These are phyloP conservation scores for Actinemys pallida DNA, from an alignment of 2,113 vertebrate species.

Conservation along the genomic window DNA sequence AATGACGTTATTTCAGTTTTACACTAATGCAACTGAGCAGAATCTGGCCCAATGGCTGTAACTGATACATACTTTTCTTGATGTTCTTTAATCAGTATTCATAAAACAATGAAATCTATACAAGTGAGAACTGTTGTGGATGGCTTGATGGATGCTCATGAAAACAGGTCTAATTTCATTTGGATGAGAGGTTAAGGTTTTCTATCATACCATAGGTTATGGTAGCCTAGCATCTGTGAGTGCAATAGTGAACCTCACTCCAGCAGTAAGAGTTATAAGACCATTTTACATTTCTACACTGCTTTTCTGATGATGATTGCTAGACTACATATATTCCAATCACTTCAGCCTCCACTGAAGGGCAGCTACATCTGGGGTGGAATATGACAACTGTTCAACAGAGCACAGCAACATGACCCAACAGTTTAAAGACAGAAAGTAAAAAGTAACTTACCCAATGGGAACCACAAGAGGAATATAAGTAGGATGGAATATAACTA, in stretches of 20 bases:
- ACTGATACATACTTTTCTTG: background rate
- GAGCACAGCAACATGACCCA: background rate
- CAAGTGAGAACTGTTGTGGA: rapidly evolving
- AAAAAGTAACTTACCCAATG: background rate
- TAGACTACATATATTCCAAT: background rate
- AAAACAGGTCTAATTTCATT: background rate
- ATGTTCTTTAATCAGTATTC: background rate
- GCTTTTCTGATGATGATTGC: background rate
- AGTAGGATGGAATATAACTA: background rate
- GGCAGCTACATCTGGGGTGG: background rate
- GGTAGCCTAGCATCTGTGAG: background rate
- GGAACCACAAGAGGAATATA: background rate
- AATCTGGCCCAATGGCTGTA: background rate
- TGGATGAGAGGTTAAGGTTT: background rate
- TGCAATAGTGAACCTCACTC: background rate
- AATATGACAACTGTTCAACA: background rate
- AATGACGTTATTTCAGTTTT: background rate
- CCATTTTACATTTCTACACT: background rate
- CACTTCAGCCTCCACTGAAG: background rate
- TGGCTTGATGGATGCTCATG: background rate
- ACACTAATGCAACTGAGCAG: background rate
- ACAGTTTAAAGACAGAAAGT: background rate
- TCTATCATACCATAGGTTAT: rapidly evolving
- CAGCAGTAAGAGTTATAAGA: background rate
- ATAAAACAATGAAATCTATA: background rate